Evolutionary conservation across 35 echinoderm and acorn worm species (phyloP), one percentile per base, ranked within the genome.

Genomic region (Stichopus chloronotus): DNA sequence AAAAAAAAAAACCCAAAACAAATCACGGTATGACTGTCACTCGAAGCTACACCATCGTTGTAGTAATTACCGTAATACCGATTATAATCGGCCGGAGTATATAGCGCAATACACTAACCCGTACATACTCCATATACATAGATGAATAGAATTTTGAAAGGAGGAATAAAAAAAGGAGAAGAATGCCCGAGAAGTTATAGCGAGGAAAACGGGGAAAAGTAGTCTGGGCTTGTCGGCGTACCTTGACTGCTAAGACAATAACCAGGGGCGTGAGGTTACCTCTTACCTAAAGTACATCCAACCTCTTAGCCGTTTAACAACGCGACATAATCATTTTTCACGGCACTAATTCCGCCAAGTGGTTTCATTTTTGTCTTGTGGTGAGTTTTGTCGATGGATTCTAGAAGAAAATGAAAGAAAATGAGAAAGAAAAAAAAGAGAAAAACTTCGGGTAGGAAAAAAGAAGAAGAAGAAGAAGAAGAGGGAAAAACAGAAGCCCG

Each of bases 291-390:
- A 85, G 82, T 85, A 59, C 82, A 58, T 12, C 58, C 57, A 85
- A 85, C 82, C 79, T 16, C 69, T 74, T 74, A 74, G 17, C 22
- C 69, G 69, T 74, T 74, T 74, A 74, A 74, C 69, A 74, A 74
- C 13, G 69, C 69, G 69, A 74, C 22, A 21, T 85, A 56, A 85
- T 85, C 82, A 20, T 85, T 85, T 85, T 85, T 21, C 56, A 58
- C 82, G 82, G 82, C 82, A 85, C 82, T 85, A 85, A 85, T 85
- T 85, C 82, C 56, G 55, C 82, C 54, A 85, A 85, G 82, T 85
- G 82, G 54, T 83, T 24, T 83, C 25, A 19, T 65, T 65, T 11
- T 11, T 74, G 69, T 74, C 69, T 74, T 74, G 22, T 74, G 30
- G 22, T 74, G 7, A 43, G 30, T 43, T 43, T 43, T 43, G 30